Conservation (phyloP, 2,888 invertebrate genomes). For the Sipha maydis region DNA sequence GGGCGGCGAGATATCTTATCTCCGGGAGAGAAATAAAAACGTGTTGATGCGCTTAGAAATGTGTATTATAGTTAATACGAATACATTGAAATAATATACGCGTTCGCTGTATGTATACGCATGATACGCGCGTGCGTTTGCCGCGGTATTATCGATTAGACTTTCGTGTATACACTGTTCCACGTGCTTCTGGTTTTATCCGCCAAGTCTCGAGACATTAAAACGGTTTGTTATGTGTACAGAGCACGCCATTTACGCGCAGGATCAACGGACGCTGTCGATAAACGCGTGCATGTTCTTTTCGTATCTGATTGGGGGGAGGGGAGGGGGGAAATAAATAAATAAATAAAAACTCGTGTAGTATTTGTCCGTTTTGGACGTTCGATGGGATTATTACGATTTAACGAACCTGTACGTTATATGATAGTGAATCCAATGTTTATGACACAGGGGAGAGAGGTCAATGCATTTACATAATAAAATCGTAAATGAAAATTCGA, state of each 20-base stretch:
- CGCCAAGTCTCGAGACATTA: background rate
- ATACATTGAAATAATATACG: no score
- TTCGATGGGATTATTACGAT: no score
- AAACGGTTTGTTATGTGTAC: background rate
- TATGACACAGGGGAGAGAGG: no score
- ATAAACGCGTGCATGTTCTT: background rate
- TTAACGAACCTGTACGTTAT: no score
- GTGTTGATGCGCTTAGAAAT: background rate
- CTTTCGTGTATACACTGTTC: background rate
- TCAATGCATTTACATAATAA: no score
- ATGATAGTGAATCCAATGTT: no score
- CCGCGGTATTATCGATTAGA: background rate
- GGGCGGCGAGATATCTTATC: background rate
- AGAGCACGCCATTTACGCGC: background rate
- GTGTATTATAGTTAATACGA: no score
- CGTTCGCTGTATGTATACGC: no score
- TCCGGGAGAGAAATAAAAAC: background rate
- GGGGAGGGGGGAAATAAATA: background rate
- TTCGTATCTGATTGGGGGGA: background rate
- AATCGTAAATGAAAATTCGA: no score
- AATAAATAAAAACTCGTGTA: background rate
- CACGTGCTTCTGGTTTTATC: background rate
- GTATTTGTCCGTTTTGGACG: no score
- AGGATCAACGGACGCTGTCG: no score
- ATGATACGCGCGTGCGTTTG: no score